Percentiles rank a stretch among this genome's conserved stretches.
These are phyloP conservation scores for Metaphire vulgaris DNA, from an alignment of 1,140 invertebrate species.

Conservation along the genomic window DNA sequence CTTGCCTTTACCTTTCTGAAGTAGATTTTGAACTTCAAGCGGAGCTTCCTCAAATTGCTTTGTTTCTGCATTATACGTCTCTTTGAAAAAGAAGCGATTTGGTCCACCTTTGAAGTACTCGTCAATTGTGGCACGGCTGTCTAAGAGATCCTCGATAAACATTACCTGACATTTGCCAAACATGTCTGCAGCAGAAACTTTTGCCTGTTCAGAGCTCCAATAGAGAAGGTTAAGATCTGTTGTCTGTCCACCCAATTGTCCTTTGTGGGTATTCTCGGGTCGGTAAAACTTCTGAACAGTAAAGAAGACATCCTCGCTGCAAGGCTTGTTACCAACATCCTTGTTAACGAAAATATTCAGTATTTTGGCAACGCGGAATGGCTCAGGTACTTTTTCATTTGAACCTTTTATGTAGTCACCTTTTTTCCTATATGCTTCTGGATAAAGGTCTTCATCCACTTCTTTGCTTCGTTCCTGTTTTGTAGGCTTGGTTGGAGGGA, in stretches of 20 bases:
- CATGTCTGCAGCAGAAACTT: conserved; percentile 52
- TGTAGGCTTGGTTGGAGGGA: conserved; percentile 31
- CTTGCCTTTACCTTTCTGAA: conserved; percentile 51
- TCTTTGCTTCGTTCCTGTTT: conserved; percentile 35
- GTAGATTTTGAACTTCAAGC: conserved; percentile 56
- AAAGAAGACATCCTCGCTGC: conserved; percentile 60
- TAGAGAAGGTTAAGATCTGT: conserved; percentile 69
- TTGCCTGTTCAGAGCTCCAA: conserved; percentile 68
- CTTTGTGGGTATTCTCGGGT: conserved; percentile 67
- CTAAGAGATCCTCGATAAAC: conserved; percentile 57
- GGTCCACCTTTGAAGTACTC: conserved; percentile 63
- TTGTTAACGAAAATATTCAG: conserved; percentile 57
- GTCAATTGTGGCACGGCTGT: conserved; percentile 48
- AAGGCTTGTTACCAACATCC: conserved; percentile 39
- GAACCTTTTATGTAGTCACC: conserved; percentile 65
- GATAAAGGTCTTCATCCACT: conserved; percentile 66
- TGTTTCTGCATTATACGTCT: conserved; percentile 61
- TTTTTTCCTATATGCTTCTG: conserved; percentile 66
- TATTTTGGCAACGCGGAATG: conserved; percentile 68
- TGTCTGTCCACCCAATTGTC: conserved; percentile 51
- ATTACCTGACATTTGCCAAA: conserved; percentile 61
- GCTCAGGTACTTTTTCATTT: conserved; percentile 66
- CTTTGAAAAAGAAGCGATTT: conserved; percentile 68
- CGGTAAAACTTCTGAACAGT: conserved; percentile 67
- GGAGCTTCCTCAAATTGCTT: conserved; percentile 62